Conservation (phyloP, 2,888 invertebrate species). For the Apamea sordens region DNA sequence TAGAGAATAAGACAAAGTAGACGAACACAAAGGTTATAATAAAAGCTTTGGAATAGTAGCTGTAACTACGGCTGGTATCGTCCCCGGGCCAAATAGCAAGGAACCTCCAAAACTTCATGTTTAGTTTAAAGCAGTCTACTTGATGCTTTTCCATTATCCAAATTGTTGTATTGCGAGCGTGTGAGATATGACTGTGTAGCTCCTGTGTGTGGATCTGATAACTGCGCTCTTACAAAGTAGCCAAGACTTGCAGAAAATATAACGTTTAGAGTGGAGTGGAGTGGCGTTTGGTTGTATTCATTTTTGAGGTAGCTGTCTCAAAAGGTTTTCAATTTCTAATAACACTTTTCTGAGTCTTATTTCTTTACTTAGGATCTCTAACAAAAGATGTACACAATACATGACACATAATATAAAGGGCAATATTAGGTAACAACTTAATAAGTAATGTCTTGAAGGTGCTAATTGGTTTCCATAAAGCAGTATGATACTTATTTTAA, state of each 20-base stretch:
- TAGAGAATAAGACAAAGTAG: conserved; percentile 67
- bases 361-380: too few species aligned
- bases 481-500: neutral
- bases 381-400: too few species aligned
- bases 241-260: conserved; percentile 21
- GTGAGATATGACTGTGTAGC: conserved; percentile 26
- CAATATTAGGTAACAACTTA: too few species aligned
- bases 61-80: conserved; percentile 62
- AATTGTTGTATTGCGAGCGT: conserved; percentile 39
- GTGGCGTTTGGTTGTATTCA: conserved; percentile 12
- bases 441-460: too few species aligned
- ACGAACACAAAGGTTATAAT: conserved; percentile 67
- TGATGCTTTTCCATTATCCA: conserved; percentile 66
- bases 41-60: conserved; percentile 70
- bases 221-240: conserved; percentile 28
- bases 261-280: conserved; percentile 39
- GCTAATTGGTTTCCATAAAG: too few species aligned
- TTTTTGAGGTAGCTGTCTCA: neutral
- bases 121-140: conserved; percentile 76
- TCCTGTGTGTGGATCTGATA: conserved; percentile 44
- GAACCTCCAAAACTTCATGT: conserved; percentile 75
- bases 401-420: too few species aligned
- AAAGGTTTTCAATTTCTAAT: neutral
- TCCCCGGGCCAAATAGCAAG: conserved; percentile 74
- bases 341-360: neutral